Percentiles rank a stretch among this genome's conserved stretches.
Evolutionary conservation across 2,797 vertebrate species (phyloP).

Genomic region (Pogonophryne albipinna): DNA sequence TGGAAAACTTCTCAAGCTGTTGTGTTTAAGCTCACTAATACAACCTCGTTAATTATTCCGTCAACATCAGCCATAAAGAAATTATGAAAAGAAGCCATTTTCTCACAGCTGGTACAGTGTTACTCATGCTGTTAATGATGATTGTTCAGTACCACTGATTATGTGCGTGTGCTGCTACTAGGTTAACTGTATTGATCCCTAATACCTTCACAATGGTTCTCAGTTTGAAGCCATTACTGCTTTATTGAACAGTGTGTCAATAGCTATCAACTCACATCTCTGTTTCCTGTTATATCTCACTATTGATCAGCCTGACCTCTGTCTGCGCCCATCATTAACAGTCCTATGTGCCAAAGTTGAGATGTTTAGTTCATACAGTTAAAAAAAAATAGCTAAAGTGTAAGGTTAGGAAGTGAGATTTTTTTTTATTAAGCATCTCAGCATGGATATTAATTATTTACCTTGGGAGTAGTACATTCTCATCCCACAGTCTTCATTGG

Average conservation of each 20-base stretch:
- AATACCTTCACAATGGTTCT: slow-evolving; percentile 53
- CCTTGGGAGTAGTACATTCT: neutral
- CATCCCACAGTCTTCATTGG: neutral
- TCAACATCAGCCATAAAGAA: neutral
- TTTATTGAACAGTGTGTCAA: slow-evolving; percentile 73
- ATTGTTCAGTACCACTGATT: slow-evolving; percentile 16
- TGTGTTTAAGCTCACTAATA: neutral
- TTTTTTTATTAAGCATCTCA: neutral
- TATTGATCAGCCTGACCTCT: slow-evolving; percentile 65
- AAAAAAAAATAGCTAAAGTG: neutral
- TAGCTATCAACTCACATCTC: slow-evolving; percentile 60
- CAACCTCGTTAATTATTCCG: neutral
- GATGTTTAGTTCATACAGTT: slow-evolving; percentile 13
- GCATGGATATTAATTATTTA: neutral
- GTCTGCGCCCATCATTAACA: slow-evolving; percentile 35
- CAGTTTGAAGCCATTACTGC: slow-evolving; percentile 70
- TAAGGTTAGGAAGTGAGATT: neutral
- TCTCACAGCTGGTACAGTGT: neutral
- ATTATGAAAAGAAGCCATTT: neutral
- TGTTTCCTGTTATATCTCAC: slow-evolving; percentile 50
- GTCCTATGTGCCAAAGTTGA: neutral
- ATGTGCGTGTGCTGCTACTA: slow-evolving; percentile 31
- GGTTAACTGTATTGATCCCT: slow-evolving; percentile 68
- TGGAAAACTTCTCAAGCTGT: neutral
- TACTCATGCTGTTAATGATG: neutral